Base-by-base conservation (phyloP, 2,888 invertebrate species). In the Druceiella hillmani region DNA sequence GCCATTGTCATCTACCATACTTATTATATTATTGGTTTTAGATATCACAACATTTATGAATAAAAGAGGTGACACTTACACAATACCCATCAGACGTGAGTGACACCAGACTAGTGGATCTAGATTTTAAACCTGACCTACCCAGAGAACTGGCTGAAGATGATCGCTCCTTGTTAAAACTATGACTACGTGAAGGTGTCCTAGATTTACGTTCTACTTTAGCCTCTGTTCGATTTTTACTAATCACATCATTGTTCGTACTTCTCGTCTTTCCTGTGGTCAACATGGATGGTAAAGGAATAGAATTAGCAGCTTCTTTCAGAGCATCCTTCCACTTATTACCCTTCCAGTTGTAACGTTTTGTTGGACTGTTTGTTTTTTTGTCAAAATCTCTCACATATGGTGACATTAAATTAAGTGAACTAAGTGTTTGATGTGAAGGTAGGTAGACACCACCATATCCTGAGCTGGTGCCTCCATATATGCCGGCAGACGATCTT, bases 21-120 rank as follows among this genome's bases (percentile, higher is more conserved):
- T n/a, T n/a, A n/a, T n/a, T n/a, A n/a, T n/a, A n/a, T n/a, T n/a
- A n/a, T n/a, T n/a, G n/a, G n/a, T n/a, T n/a, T n/a, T n/a, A n/a
- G n/a, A n/a, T n/a, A n/a, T n/a, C n/a, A n/a, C n/a, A n/a, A n/a
- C n/a, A n/a, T n/a, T n/a, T n/a, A n/a, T n/a, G n/a, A n/a, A n/a
- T n/a, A n/a, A n/a, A n/a, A n/a, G n/a, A n/a, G n/a, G n/a, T n/a
- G n/a, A 41, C 33, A 64, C 86, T 76, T 85, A 89, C 89, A 74
- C 78, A 79, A 57, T 89, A 89, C 70, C 88, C 88, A 67, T 88
- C 88, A 42, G 88, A 88, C 52, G 83, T 79, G 44, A 83, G 68
- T 9, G 83, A 83, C 31, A 76, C 80, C 49, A 81, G 74, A 59
- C 83, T 83, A 41, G 79, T 59, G 3, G 81, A 80, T 36, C 80